Base-by-base conservation (phyloP, 2,113 vertebrate species). In the Cyprinus carpio region DNA sequence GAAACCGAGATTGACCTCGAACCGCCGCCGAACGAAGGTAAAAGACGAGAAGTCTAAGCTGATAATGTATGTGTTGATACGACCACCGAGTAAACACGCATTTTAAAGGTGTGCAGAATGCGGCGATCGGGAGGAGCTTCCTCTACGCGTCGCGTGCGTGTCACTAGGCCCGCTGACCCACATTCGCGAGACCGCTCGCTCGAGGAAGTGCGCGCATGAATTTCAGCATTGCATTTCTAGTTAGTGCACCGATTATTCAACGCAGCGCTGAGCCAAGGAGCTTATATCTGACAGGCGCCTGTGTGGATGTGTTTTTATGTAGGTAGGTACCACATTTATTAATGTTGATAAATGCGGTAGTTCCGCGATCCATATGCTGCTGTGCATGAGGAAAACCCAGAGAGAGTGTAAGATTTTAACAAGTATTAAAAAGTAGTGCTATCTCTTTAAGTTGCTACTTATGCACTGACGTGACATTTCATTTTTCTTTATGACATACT, bases 111-210 rank as follows among this genome's bases (percentile, higher is more conserved):
- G 43, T 85, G 29, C 87, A 89, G 92, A 88, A 90, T 86, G 87
- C 90, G 89, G 92, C 86, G 91, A 20, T 43, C 85, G 87, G 89
- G 91, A 87, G 90, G 88, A 88, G 92, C 94, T 94, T 94, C 93
- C 92, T 91, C 91, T 92, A 20, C 75, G 84, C 78, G 91, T 92
- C 91, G 91, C 90, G 90, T 89, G 91, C 90, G 90, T 89, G 89
- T 88, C 91, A 92, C 87, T 91, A 93, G 94, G 94, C 94, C 94
- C 91, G 93, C 90, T 94, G 94, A 94, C 93, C 93, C 93, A 94
- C 93, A 94, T 94, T 94, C 89, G 91, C 76, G 37, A 40, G 88
- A 69, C 85, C 86, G 91, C 78, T 88, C 86, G 91, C 78, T 88
- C 86, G 88, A 81, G 90, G 78, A 60, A 81, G 79, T 54, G 56